These are phyloP conservation scores for Saccostrea cuccullata DNA, from an alignment of 1,140 invertebrate genomes.

Conservation along the genomic window DNA sequence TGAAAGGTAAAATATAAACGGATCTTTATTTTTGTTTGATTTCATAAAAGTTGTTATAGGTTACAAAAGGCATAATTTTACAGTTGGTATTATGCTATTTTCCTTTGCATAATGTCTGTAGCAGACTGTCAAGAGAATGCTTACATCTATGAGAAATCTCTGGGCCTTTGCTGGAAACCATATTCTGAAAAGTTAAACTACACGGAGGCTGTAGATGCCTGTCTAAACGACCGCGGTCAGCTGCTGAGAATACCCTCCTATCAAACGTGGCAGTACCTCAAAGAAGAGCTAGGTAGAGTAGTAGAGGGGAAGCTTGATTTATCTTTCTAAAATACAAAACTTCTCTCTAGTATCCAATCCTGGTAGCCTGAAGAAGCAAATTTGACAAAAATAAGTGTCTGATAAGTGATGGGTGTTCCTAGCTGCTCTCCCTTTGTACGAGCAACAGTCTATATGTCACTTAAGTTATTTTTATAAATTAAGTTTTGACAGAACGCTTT, in stretches of 20 bases:
- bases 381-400: too few relatives aligned
- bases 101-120: background rate
- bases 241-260: background rate
- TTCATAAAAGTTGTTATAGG: too few relatives aligned
- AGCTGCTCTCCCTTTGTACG: too few relatives aligned
- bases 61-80: too few relatives aligned
- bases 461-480: too few relatives aligned
- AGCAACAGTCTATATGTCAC: too few relatives aligned
- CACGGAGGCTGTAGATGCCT: background rate
- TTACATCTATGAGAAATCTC: background rate
- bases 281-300: background rate
- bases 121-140: background rate
- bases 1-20: background rate
- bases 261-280: slow-evolving; percentile 6
- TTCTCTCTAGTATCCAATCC: too few relatives aligned
- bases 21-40: background rate
- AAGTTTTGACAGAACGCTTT: too few relatives aligned
- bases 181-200: background rate
- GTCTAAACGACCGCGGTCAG: background rate
- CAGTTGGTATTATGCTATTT: background rate
- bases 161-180: background rate
- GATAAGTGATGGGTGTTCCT: too few relatives aligned
- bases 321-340: too few relatives aligned
- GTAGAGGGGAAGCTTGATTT: too few relatives aligned
- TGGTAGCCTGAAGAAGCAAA: too few relatives aligned